Conservation (phyloP, 2,797 vertebrate species). For the Ceyx erithaca region DNA sequence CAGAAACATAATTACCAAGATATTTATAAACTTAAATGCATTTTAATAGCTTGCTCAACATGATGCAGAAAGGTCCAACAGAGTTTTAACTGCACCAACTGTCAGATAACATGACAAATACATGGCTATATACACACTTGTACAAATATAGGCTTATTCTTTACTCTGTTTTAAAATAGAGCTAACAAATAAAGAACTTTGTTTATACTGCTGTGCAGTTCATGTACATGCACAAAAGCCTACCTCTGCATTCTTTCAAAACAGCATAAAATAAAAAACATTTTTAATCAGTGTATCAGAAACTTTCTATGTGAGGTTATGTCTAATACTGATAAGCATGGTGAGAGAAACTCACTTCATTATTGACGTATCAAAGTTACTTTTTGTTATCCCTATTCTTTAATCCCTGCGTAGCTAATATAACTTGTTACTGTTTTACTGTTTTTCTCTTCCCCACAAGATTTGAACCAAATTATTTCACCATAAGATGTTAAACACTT, state of each 20-base stretch:
- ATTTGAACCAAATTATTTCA: not conserved
- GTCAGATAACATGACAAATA: not conserved
- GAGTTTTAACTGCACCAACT: not conserved
- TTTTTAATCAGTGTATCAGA: not conserved
- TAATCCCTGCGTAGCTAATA: not conserved
- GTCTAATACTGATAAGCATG: not conserved
- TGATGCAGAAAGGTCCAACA: not conserved
- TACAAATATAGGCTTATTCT: not conserved
- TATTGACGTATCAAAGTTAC: not conserved
- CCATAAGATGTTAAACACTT: not conserved
- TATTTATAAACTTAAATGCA: not conserved
- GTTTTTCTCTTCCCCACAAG: not conserved
- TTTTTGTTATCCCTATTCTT: not conserved
- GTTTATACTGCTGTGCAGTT: not conserved
- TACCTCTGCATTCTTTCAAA: not conserved
- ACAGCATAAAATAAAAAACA: not conserved
- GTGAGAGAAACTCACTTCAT: not conserved
- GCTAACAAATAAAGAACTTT: not conserved
- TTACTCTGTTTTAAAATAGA: not conserved
- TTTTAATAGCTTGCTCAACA: not conserved
- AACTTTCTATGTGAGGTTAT: not conserved
- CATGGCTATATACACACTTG: not conserved
- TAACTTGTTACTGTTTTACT: not conserved
- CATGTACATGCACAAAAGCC: fast-evolving
- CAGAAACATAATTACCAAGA: not conserved